Evolutionary conservation across 2,113 vertebrate species (phyloP).

Genomic region (Corydoras sp.): DNA sequence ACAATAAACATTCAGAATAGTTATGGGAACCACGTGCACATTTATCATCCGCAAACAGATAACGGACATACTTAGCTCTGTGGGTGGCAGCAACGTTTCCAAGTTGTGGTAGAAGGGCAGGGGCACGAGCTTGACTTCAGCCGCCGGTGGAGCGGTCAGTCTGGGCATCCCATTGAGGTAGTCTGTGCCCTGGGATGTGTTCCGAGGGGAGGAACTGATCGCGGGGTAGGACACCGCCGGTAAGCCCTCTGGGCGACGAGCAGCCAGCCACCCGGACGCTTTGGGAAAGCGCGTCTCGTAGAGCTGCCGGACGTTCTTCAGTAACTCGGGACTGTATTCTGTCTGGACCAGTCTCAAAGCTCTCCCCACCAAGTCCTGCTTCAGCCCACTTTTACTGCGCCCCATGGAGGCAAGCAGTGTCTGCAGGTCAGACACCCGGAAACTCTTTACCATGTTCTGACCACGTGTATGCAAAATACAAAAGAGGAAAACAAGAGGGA

Average conservation of each 20-base stretch:
- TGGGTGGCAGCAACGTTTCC: conserved; percentile 88
- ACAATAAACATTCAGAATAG: no score
- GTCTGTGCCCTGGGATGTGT: conserved; percentile 76
- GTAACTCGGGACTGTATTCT: conserved; percentile 93
- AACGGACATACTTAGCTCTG: conserved; percentile 86
- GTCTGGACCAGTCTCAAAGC: conserved; percentile 92
- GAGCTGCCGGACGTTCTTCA: conserved; percentile 95
- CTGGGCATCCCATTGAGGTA: conserved; percentile 92
- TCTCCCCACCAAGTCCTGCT: conserved; percentile 93
- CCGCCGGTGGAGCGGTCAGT: conserved; percentile 63
- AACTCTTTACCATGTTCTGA: conserved; percentile 99
- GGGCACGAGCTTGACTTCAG: conserved; percentile 83
- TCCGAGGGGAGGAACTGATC: conserved; percentile 64
- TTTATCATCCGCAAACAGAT: no score
- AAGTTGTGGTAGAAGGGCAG: conserved; percentile 93
- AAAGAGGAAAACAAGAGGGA: no score
- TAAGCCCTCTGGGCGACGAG: conserved; percentile 71
- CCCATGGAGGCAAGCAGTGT: conserved; percentile 95
- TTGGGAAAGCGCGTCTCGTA: conserved; percentile 93
- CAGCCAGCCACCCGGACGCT: conserved; percentile 63
- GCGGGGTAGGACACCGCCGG: conserved; percentile 67
- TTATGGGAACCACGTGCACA: no score
- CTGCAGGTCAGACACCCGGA: conserved; percentile 98
- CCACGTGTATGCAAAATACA: neutral
- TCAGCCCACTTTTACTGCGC: conserved; percentile 96